Percentiles rank a stretch among this genome's conserved stretches.
Conservation (phyloP, 2,888 invertebrate genomes). For the Syrista parreyssii region DNA sequence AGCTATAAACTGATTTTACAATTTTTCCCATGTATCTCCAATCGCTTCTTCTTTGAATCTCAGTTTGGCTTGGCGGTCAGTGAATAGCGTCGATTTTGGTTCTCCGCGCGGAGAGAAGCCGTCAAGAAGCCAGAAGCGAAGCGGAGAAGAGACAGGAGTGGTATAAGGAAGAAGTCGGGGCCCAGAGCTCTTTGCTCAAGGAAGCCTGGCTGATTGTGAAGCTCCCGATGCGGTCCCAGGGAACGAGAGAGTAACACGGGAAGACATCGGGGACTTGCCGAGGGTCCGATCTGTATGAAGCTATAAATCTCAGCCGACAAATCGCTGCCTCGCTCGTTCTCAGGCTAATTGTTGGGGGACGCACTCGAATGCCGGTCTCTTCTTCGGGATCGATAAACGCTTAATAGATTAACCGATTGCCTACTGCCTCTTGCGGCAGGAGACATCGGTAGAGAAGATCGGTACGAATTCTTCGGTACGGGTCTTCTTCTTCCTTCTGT, state of each 20-base stretch:
- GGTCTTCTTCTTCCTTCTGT: not conserved
- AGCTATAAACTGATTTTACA: not conserved
- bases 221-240: not conserved
- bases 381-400: conserved; percentile 34
- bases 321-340: conserved; percentile 52
- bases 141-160: not conserved
- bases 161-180: not conserved
- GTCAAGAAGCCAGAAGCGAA: not conserved
- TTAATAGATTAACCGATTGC: conserved; percentile 54
- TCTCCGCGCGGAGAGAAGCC: not conserved
- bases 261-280: conserved; percentile 11
- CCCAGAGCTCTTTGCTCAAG: not conserved
- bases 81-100: not conserved
- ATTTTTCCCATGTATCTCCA: conserved; percentile 45
- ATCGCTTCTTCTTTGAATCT: conserved; percentile 18
- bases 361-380: conserved; percentile 42
- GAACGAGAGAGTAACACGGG: not conserved
- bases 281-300: conserved; percentile 49
- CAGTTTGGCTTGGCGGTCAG: not conserved
- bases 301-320: conserved; percentile 58
- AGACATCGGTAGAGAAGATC: not conserved
- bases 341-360: conserved; percentile 55
- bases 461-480: not conserved
- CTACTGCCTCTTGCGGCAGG: conserved; percentile 17
- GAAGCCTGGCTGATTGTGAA: not conserved